A percentile compares a stretch with the other conserved stretches of the same genome.
Conservation (phyloP, 2,888 invertebrate species). For the Ophion ventricosus region DNA sequence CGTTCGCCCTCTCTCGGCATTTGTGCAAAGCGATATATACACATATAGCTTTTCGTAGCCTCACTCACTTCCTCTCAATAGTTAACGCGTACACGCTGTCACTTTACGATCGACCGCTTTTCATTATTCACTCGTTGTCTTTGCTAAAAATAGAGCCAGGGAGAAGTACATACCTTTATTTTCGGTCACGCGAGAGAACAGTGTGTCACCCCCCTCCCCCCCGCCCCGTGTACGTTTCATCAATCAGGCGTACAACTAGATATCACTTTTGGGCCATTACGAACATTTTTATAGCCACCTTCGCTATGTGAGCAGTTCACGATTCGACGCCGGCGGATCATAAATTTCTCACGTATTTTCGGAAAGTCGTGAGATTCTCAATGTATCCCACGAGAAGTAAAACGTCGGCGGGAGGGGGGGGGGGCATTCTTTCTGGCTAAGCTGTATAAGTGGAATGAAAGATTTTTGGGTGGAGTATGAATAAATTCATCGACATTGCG, state of each 20-base stretch:
- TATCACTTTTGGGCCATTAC: constrained; percentile 56
- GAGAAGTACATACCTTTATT: background rate
- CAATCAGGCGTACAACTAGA: constrained; percentile 50
- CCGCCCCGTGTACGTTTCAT: constrained; percentile 15
- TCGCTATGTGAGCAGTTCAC: constrained; percentile 40
- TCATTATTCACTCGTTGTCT: constrained; percentile 43
- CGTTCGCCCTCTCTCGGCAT: constrained; percentile 24
- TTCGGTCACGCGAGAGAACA: constrained; percentile 4
- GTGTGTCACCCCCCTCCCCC: constrained; percentile 16
- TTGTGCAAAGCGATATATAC: constrained; percentile 9
- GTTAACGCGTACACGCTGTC: constrained; percentile 15
- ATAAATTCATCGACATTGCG: constrained; percentile 78
- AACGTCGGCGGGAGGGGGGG: constrained; percentile 11
- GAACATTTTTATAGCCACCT: constrained; percentile 44
- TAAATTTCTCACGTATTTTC: constrained; percentile 63
- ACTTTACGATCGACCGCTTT: constrained; percentile 15
- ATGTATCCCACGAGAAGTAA: constrained; percentile 5
- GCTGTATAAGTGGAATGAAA: constrained; percentile 62
- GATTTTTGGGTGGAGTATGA: constrained; percentile 76
- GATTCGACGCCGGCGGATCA: constrained; percentile 38
- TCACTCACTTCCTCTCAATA: constrained; percentile 6
- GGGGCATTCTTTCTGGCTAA: constrained; percentile 57
- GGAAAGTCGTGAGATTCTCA: constrained; percentile 49
- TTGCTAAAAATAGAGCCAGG: background rate
- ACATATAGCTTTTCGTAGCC: background rate